These are phyloP conservation scores for Exephanes ischioxanthus DNA, from an alignment of 2,888 invertebrate genomes.

Conservation along the genomic window DNA sequence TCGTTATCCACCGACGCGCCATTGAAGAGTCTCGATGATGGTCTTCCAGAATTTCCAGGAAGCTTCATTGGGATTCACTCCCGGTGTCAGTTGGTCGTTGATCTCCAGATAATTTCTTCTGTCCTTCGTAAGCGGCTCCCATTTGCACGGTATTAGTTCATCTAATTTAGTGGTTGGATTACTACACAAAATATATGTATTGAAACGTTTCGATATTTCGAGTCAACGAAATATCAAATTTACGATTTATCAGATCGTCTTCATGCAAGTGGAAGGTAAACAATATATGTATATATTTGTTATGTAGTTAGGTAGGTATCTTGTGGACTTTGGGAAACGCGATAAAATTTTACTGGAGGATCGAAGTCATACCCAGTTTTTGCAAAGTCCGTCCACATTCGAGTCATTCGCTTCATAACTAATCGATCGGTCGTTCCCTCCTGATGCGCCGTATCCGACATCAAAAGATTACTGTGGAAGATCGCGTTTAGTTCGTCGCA, in stretches of 20 bases:
- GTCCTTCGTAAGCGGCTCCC: constrained; percentile 71
- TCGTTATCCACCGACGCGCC: too few relatives aligned
- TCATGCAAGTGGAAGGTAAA: too few relatives aligned
- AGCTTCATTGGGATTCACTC: constrained; percentile 61
- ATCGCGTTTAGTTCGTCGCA: constrained; percentile 88
- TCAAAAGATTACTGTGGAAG: constrained; percentile 82
- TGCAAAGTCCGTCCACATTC: constrained; percentile 80
- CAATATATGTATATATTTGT: too few relatives aligned
- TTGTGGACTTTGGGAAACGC: neutral
- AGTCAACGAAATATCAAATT: too few relatives aligned
- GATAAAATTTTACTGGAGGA: neutral
- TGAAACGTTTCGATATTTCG: too few relatives aligned
- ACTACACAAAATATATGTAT: constrained; percentile 66
- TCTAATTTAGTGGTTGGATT: constrained; percentile 75
- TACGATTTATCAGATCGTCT: too few relatives aligned
- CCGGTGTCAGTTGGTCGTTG: constrained; percentile 63
- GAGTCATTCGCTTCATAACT: constrained; percentile 74
- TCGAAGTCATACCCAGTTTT: constrained; percentile 75
- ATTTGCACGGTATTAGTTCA: constrained; percentile 68
- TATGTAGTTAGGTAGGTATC: too few relatives aligned
- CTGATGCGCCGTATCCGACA: constrained; percentile 53
- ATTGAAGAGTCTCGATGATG: constrained; percentile 20
- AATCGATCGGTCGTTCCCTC: constrained; percentile 74
- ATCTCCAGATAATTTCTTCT: constrained; percentile 74
- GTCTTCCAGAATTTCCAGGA: constrained; percentile 72